These are phyloP conservation scores for Rosalia funebris DNA, from an alignment of 2,888 invertebrate species.

Conservation along the genomic window DNA sequence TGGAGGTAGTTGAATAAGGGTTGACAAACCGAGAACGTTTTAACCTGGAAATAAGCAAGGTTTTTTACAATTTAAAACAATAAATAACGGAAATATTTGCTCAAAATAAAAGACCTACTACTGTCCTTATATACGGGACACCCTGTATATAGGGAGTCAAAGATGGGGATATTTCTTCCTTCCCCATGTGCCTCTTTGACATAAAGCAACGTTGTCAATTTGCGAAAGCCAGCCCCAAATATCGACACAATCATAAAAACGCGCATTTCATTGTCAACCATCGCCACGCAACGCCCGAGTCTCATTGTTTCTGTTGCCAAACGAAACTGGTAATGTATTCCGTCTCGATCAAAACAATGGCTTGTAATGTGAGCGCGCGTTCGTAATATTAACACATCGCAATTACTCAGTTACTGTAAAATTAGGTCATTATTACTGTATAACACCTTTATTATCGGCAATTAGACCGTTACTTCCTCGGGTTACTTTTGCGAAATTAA, in stretches of 20 bases:
- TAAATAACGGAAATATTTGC: no score
- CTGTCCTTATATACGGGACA: no score
- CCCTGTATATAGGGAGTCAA: no score
- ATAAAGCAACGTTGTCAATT: no score
- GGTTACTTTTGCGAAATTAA: conserved; percentile 1
- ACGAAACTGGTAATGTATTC: conserved; percentile 15
- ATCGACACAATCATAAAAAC: conserved; percentile 18
- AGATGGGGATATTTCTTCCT: no score
- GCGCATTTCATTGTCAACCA: conserved; percentile 13
- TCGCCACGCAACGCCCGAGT: conserved; percentile 1
- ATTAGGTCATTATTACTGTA: conserved; percentile 22
- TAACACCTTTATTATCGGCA: conserved; percentile 8
- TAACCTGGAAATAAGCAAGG: no score
- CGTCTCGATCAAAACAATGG: conserved; percentile 14
- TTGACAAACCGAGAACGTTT: no score
- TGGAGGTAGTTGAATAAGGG: no score
- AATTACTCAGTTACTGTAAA: conserved; percentile 1
- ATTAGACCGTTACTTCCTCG: conserved; percentile 20
- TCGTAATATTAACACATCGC: conserved; percentile 8
- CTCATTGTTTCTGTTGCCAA: conserved; percentile 13
- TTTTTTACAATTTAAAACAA: no score
- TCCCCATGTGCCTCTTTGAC: no score
- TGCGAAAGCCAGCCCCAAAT: no score
- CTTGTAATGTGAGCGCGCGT: conserved; percentile 9
- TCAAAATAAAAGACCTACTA: no score